Evolutionary conservation across 1,140 invertebrate genomes (phyloP).

Genomic region (Drosophila varians): DNA sequence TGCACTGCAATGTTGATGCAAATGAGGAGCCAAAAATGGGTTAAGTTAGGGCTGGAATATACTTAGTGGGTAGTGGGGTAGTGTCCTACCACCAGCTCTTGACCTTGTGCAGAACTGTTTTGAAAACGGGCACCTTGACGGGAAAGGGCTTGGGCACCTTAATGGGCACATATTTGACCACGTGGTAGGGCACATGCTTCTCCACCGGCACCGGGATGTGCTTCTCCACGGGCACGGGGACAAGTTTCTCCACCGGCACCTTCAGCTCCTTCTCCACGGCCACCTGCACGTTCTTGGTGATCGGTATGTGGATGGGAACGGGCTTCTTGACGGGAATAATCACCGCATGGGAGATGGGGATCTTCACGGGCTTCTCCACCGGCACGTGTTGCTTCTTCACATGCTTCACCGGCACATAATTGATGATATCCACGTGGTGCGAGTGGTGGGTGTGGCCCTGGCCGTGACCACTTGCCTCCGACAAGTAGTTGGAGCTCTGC

Average conservation of each 20-base stretch:
- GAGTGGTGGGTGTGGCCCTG: constrained; percentile 51
- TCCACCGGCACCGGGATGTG: constrained; percentile 89
- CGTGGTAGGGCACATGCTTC: constrained; percentile 88
- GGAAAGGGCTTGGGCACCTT: constrained; percentile 90
- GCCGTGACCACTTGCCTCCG: constrained; percentile 41
- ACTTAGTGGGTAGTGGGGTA: neutral
- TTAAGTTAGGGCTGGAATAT: neutral
- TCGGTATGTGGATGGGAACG: constrained; percentile 89
- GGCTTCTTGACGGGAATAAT: constrained; percentile 89
- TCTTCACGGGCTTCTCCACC: constrained; percentile 87
- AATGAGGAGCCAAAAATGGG: constrained; percentile 9
- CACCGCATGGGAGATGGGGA: constrained; percentile 89
- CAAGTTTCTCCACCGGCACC: constrained; percentile 89
- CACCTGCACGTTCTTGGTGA: constrained; percentile 88
- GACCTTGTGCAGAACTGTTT: constrained; percentile 87
- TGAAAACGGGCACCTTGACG: constrained; percentile 90
- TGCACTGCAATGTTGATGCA: constrained; percentile 21
- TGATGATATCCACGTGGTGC: constrained; percentile 88
- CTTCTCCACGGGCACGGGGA: constrained; percentile 90
- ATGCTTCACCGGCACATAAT: constrained; percentile 87
- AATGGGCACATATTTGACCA: constrained; percentile 89
- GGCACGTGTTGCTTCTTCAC: constrained; percentile 89
- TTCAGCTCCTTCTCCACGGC: constrained; percentile 89
- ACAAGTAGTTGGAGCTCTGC: constrained; percentile 51
- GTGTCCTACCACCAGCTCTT: constrained; percentile 83